Conservation (phyloP, 2,113 vertebrate species). For the Podarcis muralis region DNA sequence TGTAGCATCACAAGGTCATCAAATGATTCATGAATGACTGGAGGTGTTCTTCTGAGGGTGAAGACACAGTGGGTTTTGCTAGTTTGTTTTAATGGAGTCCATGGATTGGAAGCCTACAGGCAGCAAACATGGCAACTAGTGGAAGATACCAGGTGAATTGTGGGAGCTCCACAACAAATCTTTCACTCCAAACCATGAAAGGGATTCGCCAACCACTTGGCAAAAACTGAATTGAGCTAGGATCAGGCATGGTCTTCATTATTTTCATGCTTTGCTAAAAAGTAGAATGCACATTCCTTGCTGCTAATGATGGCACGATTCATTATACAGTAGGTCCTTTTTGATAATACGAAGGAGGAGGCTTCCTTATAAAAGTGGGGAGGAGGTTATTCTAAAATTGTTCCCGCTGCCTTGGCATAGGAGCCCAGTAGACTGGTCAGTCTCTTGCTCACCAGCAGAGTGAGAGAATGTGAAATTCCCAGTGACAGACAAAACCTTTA, state of each 20-base stretch:
- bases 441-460: background rate
- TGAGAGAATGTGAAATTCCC: background rate
- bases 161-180: background rate
- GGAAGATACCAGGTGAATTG: background rate
- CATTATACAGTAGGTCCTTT: background rate
- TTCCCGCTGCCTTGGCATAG: rapidly evolving
- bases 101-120: background rate
- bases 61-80: background rate
- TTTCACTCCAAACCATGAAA: background rate
- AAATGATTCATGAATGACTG: background rate
- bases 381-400: background rate
- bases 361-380: background rate
- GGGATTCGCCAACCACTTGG: background rate
- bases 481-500: no score
- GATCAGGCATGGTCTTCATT: background rate
- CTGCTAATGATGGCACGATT: background rate
- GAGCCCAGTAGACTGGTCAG: background rate
- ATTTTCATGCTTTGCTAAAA: background rate
- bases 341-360: background rate
- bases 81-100: background rate
- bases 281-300: background rate
- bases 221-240: background rate
- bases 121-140: background rate
- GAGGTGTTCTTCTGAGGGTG: background rate
- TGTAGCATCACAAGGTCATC: background rate